phyloP scores from a whole-genome alignment of 2,113 vertebrate genomes.

The Laterallus jamaicensis region DNA sequence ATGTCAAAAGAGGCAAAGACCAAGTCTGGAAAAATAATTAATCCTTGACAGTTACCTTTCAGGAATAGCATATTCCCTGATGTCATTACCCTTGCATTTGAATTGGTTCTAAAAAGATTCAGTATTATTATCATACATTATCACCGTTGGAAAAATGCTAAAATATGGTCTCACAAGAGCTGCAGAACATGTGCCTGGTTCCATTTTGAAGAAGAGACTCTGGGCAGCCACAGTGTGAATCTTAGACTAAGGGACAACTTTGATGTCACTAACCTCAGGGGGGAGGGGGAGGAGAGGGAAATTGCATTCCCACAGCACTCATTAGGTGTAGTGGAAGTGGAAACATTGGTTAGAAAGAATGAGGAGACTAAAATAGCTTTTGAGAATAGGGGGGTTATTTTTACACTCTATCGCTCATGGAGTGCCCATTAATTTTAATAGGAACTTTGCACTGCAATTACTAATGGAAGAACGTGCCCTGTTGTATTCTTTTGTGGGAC shows the following conservation, averaged over 20 bases:
- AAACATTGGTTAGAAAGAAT: conserved; percentile 51
- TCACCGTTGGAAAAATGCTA: background rate
- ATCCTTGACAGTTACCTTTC: background rate
- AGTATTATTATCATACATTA: background rate
- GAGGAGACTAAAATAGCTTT: conserved; percentile 44
- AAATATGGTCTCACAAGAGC: background rate
- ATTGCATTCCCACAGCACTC: conserved; percentile 28
- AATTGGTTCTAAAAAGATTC: background rate
- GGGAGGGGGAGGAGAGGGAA: background rate
- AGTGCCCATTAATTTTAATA: conserved; percentile 74
- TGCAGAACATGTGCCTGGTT: conserved; percentile 6
- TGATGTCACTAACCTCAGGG: conserved; percentile 22
- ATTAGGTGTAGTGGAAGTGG: conserved; percentile 63
- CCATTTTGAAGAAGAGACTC: conserved; percentile 25
- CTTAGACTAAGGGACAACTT: conserved; percentile 13
- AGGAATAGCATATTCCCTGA: background rate
- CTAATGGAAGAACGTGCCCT: conserved; percentile 30
- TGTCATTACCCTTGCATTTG: background rate
- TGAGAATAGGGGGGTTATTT: conserved; percentile 64
- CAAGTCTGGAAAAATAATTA: conserved; percentile 19
- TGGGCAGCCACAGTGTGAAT: background rate
- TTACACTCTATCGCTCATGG: conserved; percentile 39
- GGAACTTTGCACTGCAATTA: conserved; percentile 50
- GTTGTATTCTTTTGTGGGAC: conserved; percentile 20
- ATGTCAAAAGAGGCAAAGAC: background rate